A percentile compares a stretch with the other conserved stretches of the same genome.
phyloP scores from a whole-genome alignment of 2,113 vertebrate species.

The Atractosteus spatula region DNA sequence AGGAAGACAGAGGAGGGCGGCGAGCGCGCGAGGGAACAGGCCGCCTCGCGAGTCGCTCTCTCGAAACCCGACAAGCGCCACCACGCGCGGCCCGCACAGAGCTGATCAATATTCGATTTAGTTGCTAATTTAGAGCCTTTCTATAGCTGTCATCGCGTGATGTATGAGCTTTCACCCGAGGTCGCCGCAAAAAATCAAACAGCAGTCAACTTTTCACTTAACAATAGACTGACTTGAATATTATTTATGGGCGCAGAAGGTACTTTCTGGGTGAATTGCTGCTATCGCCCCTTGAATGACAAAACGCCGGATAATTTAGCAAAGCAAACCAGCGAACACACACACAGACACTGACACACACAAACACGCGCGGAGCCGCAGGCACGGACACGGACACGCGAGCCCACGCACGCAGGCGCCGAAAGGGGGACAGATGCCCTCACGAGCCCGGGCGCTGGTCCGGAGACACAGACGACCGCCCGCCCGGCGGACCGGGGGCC shows the following conservation, averaged over 20 bases:
- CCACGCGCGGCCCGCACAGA: constrained; percentile 52
- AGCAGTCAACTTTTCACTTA: constrained; percentile 82
- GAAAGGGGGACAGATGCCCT: too few species aligned
- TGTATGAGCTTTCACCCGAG: constrained; percentile 91
- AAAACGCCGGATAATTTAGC: constrained; percentile 65
- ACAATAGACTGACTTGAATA: constrained; percentile 85
- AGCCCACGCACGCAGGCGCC: not conserved
- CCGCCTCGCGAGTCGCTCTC: too few species aligned
- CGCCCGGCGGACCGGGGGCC: too few species aligned
- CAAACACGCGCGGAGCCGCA: constrained; percentile 28
- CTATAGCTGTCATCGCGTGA: constrained; percentile 96
- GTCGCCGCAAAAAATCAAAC: constrained; percentile 82
- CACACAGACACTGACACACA: constrained; percentile 55
- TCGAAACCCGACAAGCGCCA: constrained; percentile 69
- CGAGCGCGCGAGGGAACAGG: too few species aligned
- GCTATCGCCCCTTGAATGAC: constrained; percentile 71
- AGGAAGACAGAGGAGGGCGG: too few species aligned
- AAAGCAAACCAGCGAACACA: constrained; percentile 38
- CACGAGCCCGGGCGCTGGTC: too few species aligned
- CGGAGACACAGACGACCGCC: too few species aligned
- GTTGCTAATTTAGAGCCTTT: constrained; percentile 98
- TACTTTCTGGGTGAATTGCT: constrained; percentile 76
- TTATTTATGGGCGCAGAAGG: constrained; percentile 81
- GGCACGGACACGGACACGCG: constrained; percentile 41
- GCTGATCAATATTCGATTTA: constrained; percentile 99